These are phyloP conservation scores for Dendroctonus ponderosae DNA, from an alignment of 1,140 invertebrate genomes.

Conservation along the genomic window DNA sequence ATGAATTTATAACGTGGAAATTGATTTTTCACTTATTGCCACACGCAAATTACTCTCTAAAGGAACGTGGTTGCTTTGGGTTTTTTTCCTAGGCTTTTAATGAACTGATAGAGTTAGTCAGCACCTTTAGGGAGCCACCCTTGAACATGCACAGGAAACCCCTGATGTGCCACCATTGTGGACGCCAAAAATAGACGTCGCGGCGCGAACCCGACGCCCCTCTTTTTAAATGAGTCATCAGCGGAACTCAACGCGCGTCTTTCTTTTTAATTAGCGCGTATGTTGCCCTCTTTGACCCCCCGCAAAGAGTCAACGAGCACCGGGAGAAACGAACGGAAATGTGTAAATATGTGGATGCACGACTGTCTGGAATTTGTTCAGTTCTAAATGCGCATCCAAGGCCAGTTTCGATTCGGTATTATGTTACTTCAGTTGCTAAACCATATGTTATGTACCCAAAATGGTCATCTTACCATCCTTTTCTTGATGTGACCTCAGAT, in stretches of 20 bases:
- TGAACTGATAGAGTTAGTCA: too few species aligned
- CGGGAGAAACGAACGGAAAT: constrained; percentile 15
- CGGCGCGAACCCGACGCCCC: constrained; percentile 12
- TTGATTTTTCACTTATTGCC: too few species aligned
- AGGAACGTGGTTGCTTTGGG: too few species aligned
- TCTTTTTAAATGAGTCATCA: constrained; percentile 14
- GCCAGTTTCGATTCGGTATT: too few species aligned
- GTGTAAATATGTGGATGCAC: constrained; percentile 7
- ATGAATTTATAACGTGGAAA: too few species aligned
- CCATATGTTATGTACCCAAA: too few species aligned
- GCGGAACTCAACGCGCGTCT: constrained; percentile 10
- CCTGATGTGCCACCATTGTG: background rate
- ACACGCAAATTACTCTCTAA: too few species aligned
- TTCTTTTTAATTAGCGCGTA: constrained; percentile 17
- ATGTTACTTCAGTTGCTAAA: too few species aligned
- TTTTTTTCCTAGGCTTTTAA: too few species aligned
- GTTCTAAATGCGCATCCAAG: background rate
- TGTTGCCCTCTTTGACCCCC: constrained; percentile 19
- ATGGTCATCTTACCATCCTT: too few species aligned
- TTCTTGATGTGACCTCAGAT: too few species aligned
- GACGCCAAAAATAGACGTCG: constrained; percentile 15
- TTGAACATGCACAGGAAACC: constrained; percentile 9
- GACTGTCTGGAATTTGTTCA: constrained; percentile 4
- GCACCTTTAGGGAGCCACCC: constrained; percentile 2
- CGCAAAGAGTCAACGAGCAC: background rate